Evolutionary conservation across 2,113 vertebrate genomes (phyloP).

Genomic region (Aviceda subcristata): DNA sequence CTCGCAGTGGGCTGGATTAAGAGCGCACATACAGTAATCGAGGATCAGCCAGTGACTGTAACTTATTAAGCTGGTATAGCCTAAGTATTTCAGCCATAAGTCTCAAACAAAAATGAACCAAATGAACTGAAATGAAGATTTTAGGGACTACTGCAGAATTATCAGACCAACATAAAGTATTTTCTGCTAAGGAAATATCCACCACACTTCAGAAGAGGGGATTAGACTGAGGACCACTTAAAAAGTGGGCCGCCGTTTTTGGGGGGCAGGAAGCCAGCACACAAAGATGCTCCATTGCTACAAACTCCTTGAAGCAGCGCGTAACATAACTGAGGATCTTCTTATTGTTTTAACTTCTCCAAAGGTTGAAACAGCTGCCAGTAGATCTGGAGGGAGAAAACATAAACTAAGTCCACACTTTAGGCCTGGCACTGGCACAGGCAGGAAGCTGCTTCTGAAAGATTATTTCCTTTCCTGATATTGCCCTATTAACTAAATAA

Average conservation of each 20-base stretch:
- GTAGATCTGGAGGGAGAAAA: neutral
- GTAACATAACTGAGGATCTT: neutral
- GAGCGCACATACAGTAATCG: neutral
- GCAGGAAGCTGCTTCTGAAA: neutral
- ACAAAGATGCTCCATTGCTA: neutral
- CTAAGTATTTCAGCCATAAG: neutral
- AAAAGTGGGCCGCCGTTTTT: neutral
- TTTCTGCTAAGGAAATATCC: neutral
- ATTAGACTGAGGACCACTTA: neutral
- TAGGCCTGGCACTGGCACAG: neutral
- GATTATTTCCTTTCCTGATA: neutral
- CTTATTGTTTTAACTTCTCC: neutral
- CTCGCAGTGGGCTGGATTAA: neutral
- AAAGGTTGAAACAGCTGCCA: neutral
- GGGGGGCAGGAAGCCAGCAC: rapidly evolving
- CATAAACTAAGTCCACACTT: neutral
- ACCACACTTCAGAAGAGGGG: neutral
- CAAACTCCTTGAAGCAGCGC: neutral
- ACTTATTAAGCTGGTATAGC: neutral
- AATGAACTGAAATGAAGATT: neutral
- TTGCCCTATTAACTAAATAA: neutral
- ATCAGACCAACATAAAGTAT: neutral
- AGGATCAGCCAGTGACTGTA: neutral
- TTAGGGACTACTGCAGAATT: neutral
- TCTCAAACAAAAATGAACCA: neutral